Evolutionary conservation across 2,113 vertebrate species (phyloP), one percentile per base, ranked within the genome.

Genomic region (Lasiurus borealis): DNA sequence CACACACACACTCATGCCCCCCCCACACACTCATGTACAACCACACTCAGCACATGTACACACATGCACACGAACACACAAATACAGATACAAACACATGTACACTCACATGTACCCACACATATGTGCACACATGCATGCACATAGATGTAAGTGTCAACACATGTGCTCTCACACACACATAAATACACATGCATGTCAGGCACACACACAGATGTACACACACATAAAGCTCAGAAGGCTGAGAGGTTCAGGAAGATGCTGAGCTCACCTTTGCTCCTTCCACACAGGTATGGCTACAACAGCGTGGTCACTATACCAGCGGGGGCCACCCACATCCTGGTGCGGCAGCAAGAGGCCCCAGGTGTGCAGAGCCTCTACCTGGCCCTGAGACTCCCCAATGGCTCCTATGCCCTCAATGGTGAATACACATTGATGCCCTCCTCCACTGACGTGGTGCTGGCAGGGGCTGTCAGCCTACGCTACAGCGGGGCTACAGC

Each of bases 231-330:
- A 29, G 44, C n/a, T 84, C 19, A 16, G 11, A n/a, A n/a, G 31
- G n/a, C 71, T 15, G 23, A 69, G 48, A 29, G 21, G 8, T 31
- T 86, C 13, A 0, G 27, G n/a, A 84, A 40, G 21, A 77, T 1
- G 16, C 81, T 92, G 71, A 97, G 34, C 16, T 44, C 9, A 71
- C 29, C 4, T 50, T 21, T 29, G 0, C 31, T 40, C 1, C 69
- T 72, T 34, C 27, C 69, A 75, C 27, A 0, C 97, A 98, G 98
- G 90, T 98, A 98, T 0, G 98, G 98, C 12, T 98, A 98, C 98
- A 98, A 98, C 16, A 52, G 97, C 0, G 98, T 98, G 93, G 97
- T 98, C 91, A 98, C 97, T 31, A 97, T 98, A 84, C 98, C 98
- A 0, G 97, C 94, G 0, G 98, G 98, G 0, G 98, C 98, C 89